phyloP scores from a whole-genome alignment of 1,140 invertebrate genomes.

The Euglossa dilemma region DNA sequence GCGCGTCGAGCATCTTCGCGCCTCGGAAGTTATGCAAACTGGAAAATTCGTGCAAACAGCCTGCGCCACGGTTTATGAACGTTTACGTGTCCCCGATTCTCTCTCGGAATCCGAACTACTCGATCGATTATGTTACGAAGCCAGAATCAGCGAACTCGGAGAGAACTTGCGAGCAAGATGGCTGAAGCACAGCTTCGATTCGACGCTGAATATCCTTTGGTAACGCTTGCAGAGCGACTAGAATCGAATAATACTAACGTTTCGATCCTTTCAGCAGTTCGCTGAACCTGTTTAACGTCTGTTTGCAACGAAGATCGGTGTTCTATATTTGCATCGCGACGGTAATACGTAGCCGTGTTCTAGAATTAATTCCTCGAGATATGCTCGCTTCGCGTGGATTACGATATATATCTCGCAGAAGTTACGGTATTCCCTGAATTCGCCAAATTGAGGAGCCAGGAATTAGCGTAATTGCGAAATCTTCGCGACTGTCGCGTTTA shows the following conservation, averaged over 20 bases:
- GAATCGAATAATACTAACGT: neutral
- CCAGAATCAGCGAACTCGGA: neutral
- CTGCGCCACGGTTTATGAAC: conserved; percentile 15
- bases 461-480: neutral
- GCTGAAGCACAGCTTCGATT: neutral
- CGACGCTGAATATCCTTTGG: neutral
- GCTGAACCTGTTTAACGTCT: neutral
- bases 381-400: neutral
- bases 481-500: neutral
- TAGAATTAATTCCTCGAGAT: conserved; percentile 7
- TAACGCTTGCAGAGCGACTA: too few species aligned
- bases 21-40: neutral
- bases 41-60: conserved; percentile 26
- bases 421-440: conserved; percentile 5
- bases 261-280: neutral
- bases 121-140: conserved; percentile 18
- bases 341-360: neutral
- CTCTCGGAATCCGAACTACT: conserved; percentile 3
- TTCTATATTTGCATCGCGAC: neutral
- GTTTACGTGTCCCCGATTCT: conserved; percentile 33
- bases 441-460: neutral
- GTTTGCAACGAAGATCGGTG: neutral
- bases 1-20: neutral
- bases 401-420: neutral
- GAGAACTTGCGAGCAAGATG: neutral